Percentiles rank a stretch among this genome's conserved stretches.
Evolutionary conservation across 92 coral and sea anemone genomes (phyloP).

Genomic region (Siderastrea radians): DNA sequence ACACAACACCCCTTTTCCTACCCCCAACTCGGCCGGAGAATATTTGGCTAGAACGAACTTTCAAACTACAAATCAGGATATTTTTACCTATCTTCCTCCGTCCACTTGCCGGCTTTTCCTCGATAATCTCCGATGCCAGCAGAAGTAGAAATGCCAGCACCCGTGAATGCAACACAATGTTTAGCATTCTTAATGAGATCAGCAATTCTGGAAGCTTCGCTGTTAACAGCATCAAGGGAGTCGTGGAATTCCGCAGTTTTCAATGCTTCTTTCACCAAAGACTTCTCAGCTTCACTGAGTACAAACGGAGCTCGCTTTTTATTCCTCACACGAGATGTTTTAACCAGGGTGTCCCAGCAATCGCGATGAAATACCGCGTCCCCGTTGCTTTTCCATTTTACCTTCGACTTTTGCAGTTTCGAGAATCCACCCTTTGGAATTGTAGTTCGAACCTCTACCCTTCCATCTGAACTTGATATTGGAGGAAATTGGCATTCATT

Average conservation of each 20-base stretch:
- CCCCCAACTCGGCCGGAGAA: no score
- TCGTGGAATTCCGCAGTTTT: constrained; percentile 65
- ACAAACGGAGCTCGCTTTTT: constrained; percentile 23
- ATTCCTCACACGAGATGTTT: constrained; percentile 41
- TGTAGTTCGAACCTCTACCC: constrained; percentile 50
- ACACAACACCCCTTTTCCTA: no score
- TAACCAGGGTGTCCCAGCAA: constrained; percentile 42
- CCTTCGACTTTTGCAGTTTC: neutral
- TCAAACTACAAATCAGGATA: neutral
- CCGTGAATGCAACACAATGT: constrained; percentile 52
- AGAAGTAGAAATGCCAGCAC: constrained; percentile 67
- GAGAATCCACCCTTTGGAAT: constrained; percentile 28
- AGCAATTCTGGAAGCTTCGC: constrained; percentile 50
- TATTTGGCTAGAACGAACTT: neutral
- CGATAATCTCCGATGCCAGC: constrained; percentile 67
- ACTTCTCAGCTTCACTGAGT: constrained; percentile 26
- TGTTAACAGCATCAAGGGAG: constrained; percentile 11
- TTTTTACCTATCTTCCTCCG: constrained; percentile 60
- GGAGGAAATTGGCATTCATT: neutral
- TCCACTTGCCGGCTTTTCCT: constrained; percentile 65
- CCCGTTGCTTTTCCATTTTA: constrained; percentile 13
- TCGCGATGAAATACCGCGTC: constrained; percentile 49
- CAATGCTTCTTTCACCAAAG: constrained; percentile 52
- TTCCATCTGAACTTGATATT: neutral
- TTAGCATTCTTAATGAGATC: constrained; percentile 29